A percentile compares a stretch with the other conserved stretches of the same genome.
Conservation (phyloP, 2,113 vertebrate genomes). For the Gulo gulo region DNA sequence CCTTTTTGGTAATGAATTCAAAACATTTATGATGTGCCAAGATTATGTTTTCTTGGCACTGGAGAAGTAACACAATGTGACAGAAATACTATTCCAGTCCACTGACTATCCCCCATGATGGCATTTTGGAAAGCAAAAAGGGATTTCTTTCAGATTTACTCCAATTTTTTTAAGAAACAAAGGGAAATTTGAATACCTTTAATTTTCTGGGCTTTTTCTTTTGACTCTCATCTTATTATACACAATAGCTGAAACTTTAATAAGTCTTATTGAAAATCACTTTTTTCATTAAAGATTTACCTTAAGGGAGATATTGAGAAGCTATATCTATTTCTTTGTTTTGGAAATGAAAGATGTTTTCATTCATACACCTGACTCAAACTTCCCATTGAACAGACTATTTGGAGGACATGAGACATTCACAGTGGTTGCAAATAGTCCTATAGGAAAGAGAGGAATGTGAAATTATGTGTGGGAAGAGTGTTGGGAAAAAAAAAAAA, state of each 20-base stretch:
- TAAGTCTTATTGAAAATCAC: conserved; percentile 17
- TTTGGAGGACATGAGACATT: neutral
- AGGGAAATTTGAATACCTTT: neutral
- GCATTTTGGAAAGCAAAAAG: conserved; percentile 28
- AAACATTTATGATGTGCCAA: conserved; percentile 37
- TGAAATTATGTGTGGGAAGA: neutral
- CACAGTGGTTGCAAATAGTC: neutral
- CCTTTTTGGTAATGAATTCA: conserved; percentile 20
- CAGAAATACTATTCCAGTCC: neutral
- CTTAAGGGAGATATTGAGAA: conserved; percentile 30
- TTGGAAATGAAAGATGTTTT: conserved; percentile 48
- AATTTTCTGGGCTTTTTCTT: neutral
- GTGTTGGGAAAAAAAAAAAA: neutral
- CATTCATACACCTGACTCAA: neutral
- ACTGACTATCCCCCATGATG: neutral
- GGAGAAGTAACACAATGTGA: conserved; percentile 2
- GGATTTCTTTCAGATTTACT: neutral
- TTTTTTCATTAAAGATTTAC: conserved; percentile 30
- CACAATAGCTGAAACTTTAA: conserved; percentile 22
- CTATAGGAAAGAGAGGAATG: neutral
- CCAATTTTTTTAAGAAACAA: conserved; percentile 8
- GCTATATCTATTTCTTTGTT: conserved; percentile 54
- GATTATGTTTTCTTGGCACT: conserved; percentile 38
- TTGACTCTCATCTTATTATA: conserved; percentile 46
- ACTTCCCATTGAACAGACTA: neutral